Percentiles rank a stretch among this genome's conserved stretches.
These are phyloP conservation scores for Nezara viridula DNA, from an alignment of 2,888 invertebrate genomes.

Conservation along the genomic window DNA sequence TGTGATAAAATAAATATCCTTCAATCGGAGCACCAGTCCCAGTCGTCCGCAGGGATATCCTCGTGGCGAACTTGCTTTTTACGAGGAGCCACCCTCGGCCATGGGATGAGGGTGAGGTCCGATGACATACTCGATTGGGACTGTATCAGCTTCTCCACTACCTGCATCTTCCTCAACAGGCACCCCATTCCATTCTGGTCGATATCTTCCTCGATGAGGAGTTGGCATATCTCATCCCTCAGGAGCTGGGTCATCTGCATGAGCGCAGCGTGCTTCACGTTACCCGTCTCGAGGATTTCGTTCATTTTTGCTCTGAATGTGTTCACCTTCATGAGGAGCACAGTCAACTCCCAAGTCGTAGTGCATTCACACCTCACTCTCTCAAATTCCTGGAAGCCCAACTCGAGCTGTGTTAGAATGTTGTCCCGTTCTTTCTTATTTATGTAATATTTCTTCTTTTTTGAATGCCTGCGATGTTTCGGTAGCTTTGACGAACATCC, in stretches of 20 bases:
- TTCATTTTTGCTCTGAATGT: neutral
- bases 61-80: too few species aligned
- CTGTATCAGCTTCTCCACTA: neutral
- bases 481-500: neutral
- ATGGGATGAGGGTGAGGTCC: neutral
- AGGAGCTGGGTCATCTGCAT: neutral
- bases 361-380: neutral
- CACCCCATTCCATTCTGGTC: neutral
- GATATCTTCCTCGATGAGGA: neutral
- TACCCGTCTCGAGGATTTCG: neutral
- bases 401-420: neutral
- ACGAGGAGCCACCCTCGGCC: neutral
- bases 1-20: too few species aligned
- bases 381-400: neutral
- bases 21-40: neutral
- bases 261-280: neutral
- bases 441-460: neutral
- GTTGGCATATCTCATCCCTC: neutral
- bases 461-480: neutral
- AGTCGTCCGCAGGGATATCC: neutral
- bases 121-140: neutral
- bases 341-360: neutral
- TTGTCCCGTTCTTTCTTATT: neutral
- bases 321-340: conserved; percentile 20
- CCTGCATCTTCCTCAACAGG: neutral